Base-by-base conservation (phyloP, 2,888 invertebrate genomes). In the Spodoptera littoralis region DNA sequence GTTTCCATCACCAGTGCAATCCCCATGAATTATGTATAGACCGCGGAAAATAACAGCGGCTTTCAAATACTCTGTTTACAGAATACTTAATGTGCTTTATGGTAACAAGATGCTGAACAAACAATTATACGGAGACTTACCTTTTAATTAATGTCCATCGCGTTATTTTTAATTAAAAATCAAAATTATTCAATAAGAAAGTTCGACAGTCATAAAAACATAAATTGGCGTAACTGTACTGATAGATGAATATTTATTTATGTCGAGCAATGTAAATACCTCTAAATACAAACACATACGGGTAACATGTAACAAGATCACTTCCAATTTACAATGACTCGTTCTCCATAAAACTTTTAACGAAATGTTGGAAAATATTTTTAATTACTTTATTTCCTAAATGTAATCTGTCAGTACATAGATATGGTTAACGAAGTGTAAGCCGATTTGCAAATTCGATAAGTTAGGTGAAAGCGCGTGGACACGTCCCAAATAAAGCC, bases 381-480 rank as follows among this genome's bases (percentile, higher is more conserved):
- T 47, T 43, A 27, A 48, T 53, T 49, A 46, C 30, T 42, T 12
- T 56, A 51, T 41, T 52, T 27, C 42, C 48, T 52, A 64, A 71
- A 77, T 59, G 43, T 50, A 72, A 53, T 60, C 42, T n/a, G 47
- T 63, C 46, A 60, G 50, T 60, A 70, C 62, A 59, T 69, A 72
- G 67, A 71, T 86, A 89, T 87, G 84, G 87, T 84, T 93, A 93
- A 93, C 92, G 92, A 92, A 89, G 90, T 91, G 91, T 92, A 93
- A 93, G 92, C 93, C 91, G 92, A 90, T 93, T 93, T 92, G 92
- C 91, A 92, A 93, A 93, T 92, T 93, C 93, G 92, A 92, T 91
- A 93, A 93, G 92, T 93, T 92, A 91, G 90, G 89, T 90, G 89
- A 92, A 93, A 93, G 93, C 92, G 92, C 90, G 91, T 89, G 93